Conservation (phyloP, 2,797 vertebrate species). For the Chelidonichthys spinosus region DNA sequence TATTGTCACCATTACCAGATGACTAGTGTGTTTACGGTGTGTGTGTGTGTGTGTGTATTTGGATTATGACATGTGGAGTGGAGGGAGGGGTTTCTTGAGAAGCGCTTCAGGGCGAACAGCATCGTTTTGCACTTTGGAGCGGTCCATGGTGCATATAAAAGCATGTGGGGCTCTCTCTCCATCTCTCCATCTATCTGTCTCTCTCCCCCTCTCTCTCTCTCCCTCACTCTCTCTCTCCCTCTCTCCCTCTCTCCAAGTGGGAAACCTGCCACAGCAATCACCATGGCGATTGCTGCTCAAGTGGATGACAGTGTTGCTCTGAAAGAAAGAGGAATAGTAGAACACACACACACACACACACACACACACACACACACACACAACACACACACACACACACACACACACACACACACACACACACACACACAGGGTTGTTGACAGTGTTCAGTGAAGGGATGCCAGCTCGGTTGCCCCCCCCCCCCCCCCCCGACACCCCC, state of each 20-base stretch:
- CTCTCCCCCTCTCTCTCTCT: neutral
- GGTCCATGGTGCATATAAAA: neutral
- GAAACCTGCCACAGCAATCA: constrained; percentile 40
- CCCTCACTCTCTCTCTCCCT: neutral
- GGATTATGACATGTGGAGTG: neutral
- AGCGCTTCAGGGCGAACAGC: constrained; percentile 39
- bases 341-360: constrained; percentile 4
- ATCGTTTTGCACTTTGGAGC: constrained; percentile 66
- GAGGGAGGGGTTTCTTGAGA: constrained; percentile 10
- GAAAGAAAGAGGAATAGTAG: constrained; percentile 10
- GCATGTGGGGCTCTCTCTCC: neutral
- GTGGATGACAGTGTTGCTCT: constrained; percentile 26
- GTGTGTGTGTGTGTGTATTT: neutral
- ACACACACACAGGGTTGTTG: constrained; percentile 26
- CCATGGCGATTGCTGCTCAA: constrained; percentile 38
- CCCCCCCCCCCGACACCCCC: no score
- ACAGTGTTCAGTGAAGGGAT: constrained; percentile 45
- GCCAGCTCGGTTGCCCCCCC: constrained; percentile 26
- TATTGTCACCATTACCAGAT: neutral
- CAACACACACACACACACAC: neutral
- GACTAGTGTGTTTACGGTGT: neutral
- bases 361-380: constrained; percentile 12
- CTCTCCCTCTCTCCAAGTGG: neutral
- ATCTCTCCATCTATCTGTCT: neutral
- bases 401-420: constrained; percentile 14